These are phyloP conservation scores for Oryzias javanicus DNA, from an alignment of 2,113 vertebrate species.

Conservation along the genomic window DNA sequence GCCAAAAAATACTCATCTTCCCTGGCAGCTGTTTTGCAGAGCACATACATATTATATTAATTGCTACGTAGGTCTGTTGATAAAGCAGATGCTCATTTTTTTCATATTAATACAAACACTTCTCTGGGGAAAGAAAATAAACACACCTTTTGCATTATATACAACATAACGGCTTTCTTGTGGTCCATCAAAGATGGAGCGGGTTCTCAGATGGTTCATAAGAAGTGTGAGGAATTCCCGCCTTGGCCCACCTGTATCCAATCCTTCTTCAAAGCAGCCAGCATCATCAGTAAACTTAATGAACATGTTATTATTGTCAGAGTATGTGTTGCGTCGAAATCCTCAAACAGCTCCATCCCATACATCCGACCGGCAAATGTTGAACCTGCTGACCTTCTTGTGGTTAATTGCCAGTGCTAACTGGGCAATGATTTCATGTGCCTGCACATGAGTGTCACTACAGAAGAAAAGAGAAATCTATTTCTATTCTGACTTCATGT, in stretches of 20 bases:
- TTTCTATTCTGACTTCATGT: not conserved
- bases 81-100: too few relatives aligned
- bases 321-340: not conserved
- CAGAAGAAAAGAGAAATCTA: not conserved
- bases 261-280: slow-evolving; percentile 1
- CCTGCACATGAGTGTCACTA: not conserved
- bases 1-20: not conserved
- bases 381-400: not conserved
- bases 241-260: slow-evolving; percentile 1
- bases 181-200: slow-evolving; percentile 2
- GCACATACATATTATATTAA: not conserved
- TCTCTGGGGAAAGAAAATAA: not conserved
- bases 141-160: not conserved
- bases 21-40: not conserved
- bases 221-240: not conserved
- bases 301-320: not conserved
- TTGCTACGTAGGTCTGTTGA: not conserved
- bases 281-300: slow-evolving; percentile 6
- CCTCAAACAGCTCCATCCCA: slow-evolving; percentile 1
- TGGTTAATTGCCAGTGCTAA: not conserved
- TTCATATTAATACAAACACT: not conserved
- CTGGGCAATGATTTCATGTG: not conserved
- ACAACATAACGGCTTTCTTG: not conserved
- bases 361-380: not conserved
- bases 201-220: slow-evolving; percentile 1